Evolutionary conservation across 2,888 invertebrate genomes (phyloP).

Genomic region (Xanthorhoe spadicearia): DNA sequence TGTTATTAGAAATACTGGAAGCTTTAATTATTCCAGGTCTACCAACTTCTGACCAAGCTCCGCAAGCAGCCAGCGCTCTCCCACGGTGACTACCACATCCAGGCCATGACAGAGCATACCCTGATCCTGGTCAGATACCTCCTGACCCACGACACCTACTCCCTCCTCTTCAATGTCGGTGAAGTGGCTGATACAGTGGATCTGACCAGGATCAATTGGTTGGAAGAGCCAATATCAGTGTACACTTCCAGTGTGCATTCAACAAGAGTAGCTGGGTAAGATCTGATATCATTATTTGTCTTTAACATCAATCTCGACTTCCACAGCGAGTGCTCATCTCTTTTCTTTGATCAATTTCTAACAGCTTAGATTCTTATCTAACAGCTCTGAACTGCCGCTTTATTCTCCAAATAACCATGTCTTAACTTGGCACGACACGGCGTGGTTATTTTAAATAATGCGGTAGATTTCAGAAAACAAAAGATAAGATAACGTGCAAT

Average conservation of each 20-base stretch:
- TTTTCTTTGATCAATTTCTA: too few species aligned
- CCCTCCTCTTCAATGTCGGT: slow-evolving; percentile 83
- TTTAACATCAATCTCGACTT: background rate
- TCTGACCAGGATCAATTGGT: slow-evolving; percentile 53
- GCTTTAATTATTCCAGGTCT: slow-evolving; percentile 65
- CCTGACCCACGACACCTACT: slow-evolving; percentile 59
- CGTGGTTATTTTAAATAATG: too few species aligned
- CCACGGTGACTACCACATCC: slow-evolving; percentile 65
- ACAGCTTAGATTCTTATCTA: too few species aligned
- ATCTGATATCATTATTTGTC: background rate
- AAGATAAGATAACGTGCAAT: too few species aligned
- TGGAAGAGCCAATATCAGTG: slow-evolving; percentile 57
- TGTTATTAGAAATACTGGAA: too few species aligned
- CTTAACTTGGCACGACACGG: too few species aligned
- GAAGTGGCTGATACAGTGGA: slow-evolving; percentile 64
- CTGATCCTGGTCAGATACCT: slow-evolving; percentile 60
- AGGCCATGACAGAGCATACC: slow-evolving; percentile 58
- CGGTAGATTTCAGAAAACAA: too few species aligned
- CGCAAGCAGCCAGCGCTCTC: slow-evolving; percentile 74
- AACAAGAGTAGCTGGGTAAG: slow-evolving; percentile 58
- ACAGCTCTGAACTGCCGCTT: too few species aligned
- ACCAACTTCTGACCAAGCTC: slow-evolving; percentile 79
- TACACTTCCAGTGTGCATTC: slow-evolving; percentile 66
- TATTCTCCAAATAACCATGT: too few species aligned
- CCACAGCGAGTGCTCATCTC: too few species aligned